Evolutionary conservation across 2,113 vertebrate species (phyloP), one percentile per base, ranked within the genome.

Genomic region (Oryzias woworae): DNA sequence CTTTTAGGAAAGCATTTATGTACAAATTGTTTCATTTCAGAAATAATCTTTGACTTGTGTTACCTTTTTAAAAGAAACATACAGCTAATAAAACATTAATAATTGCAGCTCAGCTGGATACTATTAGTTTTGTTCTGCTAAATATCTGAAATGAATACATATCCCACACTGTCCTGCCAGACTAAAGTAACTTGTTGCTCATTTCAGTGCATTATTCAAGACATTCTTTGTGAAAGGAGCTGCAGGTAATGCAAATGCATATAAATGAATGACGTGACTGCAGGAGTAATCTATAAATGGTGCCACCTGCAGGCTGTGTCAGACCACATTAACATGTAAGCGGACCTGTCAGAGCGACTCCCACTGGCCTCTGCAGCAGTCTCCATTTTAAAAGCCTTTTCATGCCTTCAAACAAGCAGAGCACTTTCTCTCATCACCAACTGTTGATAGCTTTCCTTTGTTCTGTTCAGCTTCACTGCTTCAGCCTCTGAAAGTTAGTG

Each of bases 231-330:
- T 52, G 43, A 15, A 58, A 56, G 17, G 54, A 31, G 12, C 48
- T 50, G 43, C 53, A 51, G 70, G n/a, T 47, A 52, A 60, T 66
- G 71, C 62, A 73, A 64, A 77, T 47, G 70, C 73, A 69, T 69
- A 73, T 72, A 54, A 68, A 42, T 60, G 49, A 55, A 28, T 17
- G 41, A 66, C 54, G 59, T 36, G 73, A 66, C 77, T 70, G 73
- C 58, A 62, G 71, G 58, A 65, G 57, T 49, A 58, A 72, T 85
- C 63, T 74, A 71, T 83, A 75, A 87, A 78, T 75, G 78, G 59
- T 80, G 79, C 87, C 88, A 77, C 81, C 83, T 89, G 77, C 83
- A 88, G 88, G 84, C 82, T 58, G 58, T 31, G 48, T 62, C 58
- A 61, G 61, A 54, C 75, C 66, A 71, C 53, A 71, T 78, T 77